Percentiles rank a stretch among this genome's conserved stretches.
Conservation (phyloP, 2,888 invertebrate genomes). For the Cephus nigrinus region DNA sequence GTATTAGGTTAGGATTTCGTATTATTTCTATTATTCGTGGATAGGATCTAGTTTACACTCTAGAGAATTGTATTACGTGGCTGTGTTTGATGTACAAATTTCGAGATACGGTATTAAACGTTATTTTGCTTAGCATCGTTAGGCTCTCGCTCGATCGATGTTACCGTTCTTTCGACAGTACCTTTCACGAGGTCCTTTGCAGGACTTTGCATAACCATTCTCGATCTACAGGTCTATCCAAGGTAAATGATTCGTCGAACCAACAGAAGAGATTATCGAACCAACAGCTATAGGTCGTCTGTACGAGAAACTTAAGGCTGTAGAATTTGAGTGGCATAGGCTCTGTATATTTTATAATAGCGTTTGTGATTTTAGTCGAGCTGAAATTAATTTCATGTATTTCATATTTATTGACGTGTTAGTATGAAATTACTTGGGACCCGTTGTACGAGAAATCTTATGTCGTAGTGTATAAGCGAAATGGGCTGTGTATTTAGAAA, state of each 20-base stretch:
- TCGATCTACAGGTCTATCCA: not conserved
- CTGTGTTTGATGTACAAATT: not conserved
- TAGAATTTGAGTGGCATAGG: not conserved
- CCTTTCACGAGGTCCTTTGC: not conserved
- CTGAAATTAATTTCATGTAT: not conserved
- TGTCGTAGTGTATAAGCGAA: not conserved
- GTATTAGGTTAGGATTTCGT: not conserved
- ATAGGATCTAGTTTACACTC: not conserved
- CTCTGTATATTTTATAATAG: not conserved
- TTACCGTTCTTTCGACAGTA: not conserved
- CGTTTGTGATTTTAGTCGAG: not conserved
- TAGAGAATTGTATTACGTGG: not conserved
- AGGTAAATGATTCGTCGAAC: not conserved
- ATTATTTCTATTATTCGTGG: not conserved
- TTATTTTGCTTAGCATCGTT: not conserved
- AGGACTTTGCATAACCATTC: not conserved
- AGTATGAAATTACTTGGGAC: too few species aligned
- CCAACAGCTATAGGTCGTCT: not conserved
- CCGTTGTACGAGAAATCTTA: not conserved
- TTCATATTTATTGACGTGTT: not conserved
- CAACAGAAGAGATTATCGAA: not conserved
- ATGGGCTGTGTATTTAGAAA: not conserved
- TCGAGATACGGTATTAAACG: not conserved
- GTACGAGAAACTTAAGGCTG: not conserved
- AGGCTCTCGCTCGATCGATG: not conserved